Base-by-base conservation (phyloP, 2,113 vertebrate genomes). In the Prinia subflava region DNA sequence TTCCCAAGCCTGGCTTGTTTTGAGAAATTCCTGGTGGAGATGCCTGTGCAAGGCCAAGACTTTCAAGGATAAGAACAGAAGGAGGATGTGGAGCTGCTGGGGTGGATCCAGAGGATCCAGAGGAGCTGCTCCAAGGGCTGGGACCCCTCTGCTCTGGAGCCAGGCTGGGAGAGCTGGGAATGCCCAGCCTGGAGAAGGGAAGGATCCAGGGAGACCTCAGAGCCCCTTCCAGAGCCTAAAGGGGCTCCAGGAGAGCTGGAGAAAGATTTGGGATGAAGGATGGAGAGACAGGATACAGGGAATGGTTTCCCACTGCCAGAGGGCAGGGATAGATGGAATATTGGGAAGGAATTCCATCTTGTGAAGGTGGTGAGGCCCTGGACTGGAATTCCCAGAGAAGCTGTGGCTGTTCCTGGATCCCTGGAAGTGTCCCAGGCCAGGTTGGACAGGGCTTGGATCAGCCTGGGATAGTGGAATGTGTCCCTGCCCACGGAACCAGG, bases 121-220 rank as follows among this genome's bases (percentile, higher is more conserved):
- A 0, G 5, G 74, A 46, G 1, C 11, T n/a, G 4, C 3, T 87
- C 56, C 30, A 20, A 30, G 15, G 39, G 19, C 1, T 70, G 33
- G 53, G 76, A 6, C 4, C 13, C 19, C 23, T 64, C 57, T 39
- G 41, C 15, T 47, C 12, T 47, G 60, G 21, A 52, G 31, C 1
- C 22, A 47, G 56, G 12, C 16, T 71, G 42, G 35, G 41, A 79
- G 35, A 56, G 16, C 7, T 71, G 65, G 65, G 49, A 71, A 56
- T 42, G 30, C 18, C 14, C 67, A 80, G 17, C 3, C 21, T 71
- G 67, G 75, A 10, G 3, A 63, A 49, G 7, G 0, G 12, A 62
- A 69, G 1, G 23, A 0, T 7, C 23, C 15, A 9, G 2, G 41
- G 41, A 47, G 14, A 55, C 0, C 56, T 6, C 0, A 6, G 2